Evolutionary conservation across 2,113 vertebrate species (phyloP), one percentile per base, ranked within the genome.

Genomic region (Illadopsis cleaveri): DNA sequence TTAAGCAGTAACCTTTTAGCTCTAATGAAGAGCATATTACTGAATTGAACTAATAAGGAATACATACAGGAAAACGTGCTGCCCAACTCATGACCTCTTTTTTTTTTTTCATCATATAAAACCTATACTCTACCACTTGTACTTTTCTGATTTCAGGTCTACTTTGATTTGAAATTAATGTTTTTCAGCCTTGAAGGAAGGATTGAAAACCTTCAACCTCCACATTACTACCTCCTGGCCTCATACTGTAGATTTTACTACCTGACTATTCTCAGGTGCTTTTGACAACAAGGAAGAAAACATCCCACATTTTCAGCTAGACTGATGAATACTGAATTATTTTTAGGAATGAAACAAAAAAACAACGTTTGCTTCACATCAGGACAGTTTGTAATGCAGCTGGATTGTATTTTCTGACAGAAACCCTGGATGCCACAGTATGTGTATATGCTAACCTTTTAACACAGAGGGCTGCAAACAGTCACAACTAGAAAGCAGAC

Each of bases 371-470:
- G 17, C 23, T 85, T 76, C 48, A 31, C 24, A 51, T 24, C 38
- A 23, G 2, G 7, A 47, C 33, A 62, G 13, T 64, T 27, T 69
- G 23, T 12, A 66, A 33, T 21, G 51, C 14, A 69, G 22, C 23
- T 76, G 53, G 38, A 61, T 17, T 62, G 9, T 23, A 82, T 69
- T 72, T 83, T 72, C 25, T 61, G 48, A 76, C 6, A 19, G 27
- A 85, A 95, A 40, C 15, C n/a, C 58, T 50, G 33, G 27, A 80
- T 27, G 20, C 15, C 50, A 28, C 1, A 70, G 50, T 12, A 58
- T 1, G 0, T 15, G 4, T 15, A 28, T 9, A 27, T 0, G 0
- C 40, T 40, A 53, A 61, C 11, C 5, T 35, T 87, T 61, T 45
- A 64, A 76, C 25, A 31, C 51, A 91, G n/a, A 58, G 25, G 72